Percentiles rank a stretch among this genome's conserved stretches.
These are phyloP conservation scores for Meganola albula DNA, from an alignment of 2,888 invertebrate species.

Conservation along the genomic window DNA sequence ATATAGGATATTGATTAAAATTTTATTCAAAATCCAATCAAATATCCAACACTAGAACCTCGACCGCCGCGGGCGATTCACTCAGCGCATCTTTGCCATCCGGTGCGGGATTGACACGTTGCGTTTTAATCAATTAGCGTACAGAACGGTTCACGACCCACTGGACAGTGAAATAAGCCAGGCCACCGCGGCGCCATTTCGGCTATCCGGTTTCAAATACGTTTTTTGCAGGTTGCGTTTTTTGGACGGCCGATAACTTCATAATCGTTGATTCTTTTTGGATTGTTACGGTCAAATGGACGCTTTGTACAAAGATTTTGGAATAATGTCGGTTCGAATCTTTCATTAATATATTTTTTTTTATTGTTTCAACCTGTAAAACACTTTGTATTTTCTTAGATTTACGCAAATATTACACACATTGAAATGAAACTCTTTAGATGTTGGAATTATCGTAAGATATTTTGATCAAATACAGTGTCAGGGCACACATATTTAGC, in stretches of 20 bases:
- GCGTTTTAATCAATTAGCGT: conserved; percentile 76
- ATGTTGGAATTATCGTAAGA: not conserved
- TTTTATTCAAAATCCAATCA: no score
- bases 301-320: conserved; percentile 29
- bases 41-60: conserved; percentile 28
- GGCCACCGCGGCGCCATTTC: conserved; percentile 56
- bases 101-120: conserved; percentile 58
- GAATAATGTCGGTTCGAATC: conserved; percentile 8
- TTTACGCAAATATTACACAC: not conserved
- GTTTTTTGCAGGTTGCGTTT: conserved; percentile 37
- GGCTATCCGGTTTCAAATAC: conserved; percentile 63
- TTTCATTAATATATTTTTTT: not conserved
- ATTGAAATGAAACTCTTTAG: not conserved
- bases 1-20: no score
- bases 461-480: not conserved
- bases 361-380: not conserved
- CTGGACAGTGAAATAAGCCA: conserved; percentile 71
- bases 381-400: no score
- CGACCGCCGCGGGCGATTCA: conserved; percentile 34
- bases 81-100: conserved; percentile 46
- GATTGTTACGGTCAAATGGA: conserved; percentile 26
- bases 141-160: conserved; percentile 61
- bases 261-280: conserved; percentile 45
- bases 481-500: not conserved
- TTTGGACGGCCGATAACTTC: conserved; percentile 40